These are phyloP conservation scores for Burhinus bistriatus DNA, from an alignment of 2,113 vertebrate genomes.

Conservation along the genomic window DNA sequence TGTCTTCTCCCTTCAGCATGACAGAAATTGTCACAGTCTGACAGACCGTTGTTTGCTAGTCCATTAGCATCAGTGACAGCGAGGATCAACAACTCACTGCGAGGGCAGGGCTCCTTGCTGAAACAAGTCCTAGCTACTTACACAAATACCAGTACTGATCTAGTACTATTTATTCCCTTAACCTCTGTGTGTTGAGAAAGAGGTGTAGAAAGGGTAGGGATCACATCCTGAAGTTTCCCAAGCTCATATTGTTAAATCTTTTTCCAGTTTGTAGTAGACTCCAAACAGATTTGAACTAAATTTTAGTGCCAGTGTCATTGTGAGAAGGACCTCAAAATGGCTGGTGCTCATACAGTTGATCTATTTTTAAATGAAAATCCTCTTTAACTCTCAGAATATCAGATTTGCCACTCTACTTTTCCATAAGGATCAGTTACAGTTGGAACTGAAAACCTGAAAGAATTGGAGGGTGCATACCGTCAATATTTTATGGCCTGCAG, in stretches of 20 bases:
- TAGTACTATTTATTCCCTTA: not conserved
- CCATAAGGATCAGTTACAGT: not conserved
- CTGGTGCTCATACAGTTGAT: not conserved
- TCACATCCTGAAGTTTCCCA: not conserved
- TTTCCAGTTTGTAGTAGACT: not conserved
- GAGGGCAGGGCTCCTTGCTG: not conserved
- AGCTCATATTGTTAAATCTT: not conserved
- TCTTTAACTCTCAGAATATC: not conserved
- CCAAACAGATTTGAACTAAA: not conserved
- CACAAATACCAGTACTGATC: not conserved
- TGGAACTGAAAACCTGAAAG: not conserved
- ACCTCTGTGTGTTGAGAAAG: not conserved
- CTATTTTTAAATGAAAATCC: not conserved
- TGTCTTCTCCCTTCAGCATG: not conserved
- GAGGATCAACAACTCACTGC: accelerated
- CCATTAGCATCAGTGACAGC: not conserved
- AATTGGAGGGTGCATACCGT: not conserved
- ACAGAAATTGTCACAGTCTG: not conserved
- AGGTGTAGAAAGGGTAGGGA: not conserved
- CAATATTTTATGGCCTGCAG: not conserved
- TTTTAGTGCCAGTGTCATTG: not conserved
- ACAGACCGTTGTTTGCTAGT: not conserved
- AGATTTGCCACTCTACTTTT: not conserved
- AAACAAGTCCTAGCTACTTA: not conserved
- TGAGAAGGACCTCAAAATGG: not conserved